Evolutionary conservation across 92 coral and sea anemone species (phyloP), one percentile per base, ranked within the genome.

Genomic region (Montipora capitata): DNA sequence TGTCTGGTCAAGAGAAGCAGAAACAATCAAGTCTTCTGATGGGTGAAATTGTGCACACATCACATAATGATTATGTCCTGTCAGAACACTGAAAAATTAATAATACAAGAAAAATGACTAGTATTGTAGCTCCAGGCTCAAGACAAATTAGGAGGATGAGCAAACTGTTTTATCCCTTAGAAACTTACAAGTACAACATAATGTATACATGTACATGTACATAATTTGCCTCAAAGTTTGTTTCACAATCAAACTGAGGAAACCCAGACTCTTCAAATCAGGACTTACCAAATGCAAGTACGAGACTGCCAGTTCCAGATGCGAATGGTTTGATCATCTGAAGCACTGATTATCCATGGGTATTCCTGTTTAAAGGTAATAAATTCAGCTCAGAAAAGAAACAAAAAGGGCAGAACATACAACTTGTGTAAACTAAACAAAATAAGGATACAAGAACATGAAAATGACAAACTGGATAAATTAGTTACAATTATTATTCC

Each of bases 261-360:
- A 65, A 14, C 9, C 14, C 44, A 71, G 16, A 10, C 63, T 27
- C 10, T 10, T 41, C 70, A 17, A 52, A 7, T 17, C 3, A 64
- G 12, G 40, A 40, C 92, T 88, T 72, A 98, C 99, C 98, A 98
- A 73, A 96, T 94, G 62, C 99, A 98, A 0, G 99, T 96, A 72
- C 99, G 91, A 6, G 99, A 98, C 83, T 98, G 99, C 99, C 99
- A 98, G 83, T 98, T 98, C 99, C 99, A 98, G 62, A 98, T 87
- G 76, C 98, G 92, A 58, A 98, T 98, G 9, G 99, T 98, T 76
- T 98, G 99, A 76, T 98, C 99, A 92, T 98, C 99, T 56, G 99
- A 98, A 1, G 99, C 89, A 84, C 99, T 98, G 40, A 96, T 92
- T 79, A 98, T 94, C 99, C 99, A 98, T 6, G 99, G 99, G 62